These are phyloP conservation scores for Phyllopteryx taeniolatus DNA, from an alignment of 2,113 vertebrate genomes.

Conservation along the genomic window DNA sequence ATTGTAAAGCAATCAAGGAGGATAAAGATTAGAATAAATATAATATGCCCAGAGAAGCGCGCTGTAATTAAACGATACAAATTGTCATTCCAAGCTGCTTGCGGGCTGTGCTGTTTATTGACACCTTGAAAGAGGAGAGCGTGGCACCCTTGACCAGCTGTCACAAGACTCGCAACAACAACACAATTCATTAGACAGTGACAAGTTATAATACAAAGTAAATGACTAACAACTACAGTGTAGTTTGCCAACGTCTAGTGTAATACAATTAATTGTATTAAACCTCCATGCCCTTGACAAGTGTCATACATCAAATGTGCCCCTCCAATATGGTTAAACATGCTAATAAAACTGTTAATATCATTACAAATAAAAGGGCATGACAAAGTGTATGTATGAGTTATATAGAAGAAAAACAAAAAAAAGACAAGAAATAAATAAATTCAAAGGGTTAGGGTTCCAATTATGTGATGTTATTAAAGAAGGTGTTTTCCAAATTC, in stretches of 20 bases:
- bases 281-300: neutral
- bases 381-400: neutral
- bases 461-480: no score
- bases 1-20: conserved; percentile 73
- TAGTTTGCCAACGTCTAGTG: neutral
- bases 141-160: conserved; percentile 30
- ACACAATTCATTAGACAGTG: conserved; percentile 28
- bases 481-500: neutral
- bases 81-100: conserved; percentile 63
- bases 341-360: neutral
- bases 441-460: no score
- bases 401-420: no score
- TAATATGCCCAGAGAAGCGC: conserved; percentile 56
- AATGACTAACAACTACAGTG: neutral
- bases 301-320: neutral
- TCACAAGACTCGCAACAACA: conserved; percentile 27
- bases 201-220: neutral
- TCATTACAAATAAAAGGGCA: neutral
- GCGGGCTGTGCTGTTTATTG: conserved; percentile 44
- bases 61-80: conserved; percentile 73
- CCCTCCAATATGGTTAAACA: neutral
- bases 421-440: no score
- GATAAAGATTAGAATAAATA: conserved; percentile 77
- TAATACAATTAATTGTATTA: neutral
- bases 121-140: conserved; percentile 47